phyloP scores from a whole-genome alignment of 2,888 invertebrate genomes.

The Agrochola macilenta region DNA sequence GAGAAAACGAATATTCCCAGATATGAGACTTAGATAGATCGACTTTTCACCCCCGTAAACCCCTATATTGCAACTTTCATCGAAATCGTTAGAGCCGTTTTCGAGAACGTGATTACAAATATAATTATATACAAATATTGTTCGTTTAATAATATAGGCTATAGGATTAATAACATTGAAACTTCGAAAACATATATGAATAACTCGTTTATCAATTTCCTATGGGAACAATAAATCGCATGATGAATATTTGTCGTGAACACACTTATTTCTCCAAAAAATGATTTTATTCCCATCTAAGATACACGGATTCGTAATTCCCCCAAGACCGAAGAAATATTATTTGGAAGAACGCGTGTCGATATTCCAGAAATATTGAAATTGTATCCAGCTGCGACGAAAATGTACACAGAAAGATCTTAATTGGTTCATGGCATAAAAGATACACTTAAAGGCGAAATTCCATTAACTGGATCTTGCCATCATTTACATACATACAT shows the following conservation, averaged over 20 bases:
- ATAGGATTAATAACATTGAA: constrained; percentile 4
- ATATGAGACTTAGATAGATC: too few species aligned
- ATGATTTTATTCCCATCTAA: constrained; percentile 4
- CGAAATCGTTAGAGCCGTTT: too few species aligned
- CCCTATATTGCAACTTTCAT: too few species aligned
- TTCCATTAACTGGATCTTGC: background rate
- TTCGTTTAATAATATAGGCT: too few species aligned
- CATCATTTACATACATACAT: background rate
- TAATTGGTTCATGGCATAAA: constrained; percentile 39
- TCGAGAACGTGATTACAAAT: too few species aligned
- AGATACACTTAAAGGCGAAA: background rate
- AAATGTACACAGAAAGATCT: constrained; percentile 15
- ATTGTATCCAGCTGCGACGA: constrained; percentile 48
- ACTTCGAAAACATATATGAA: background rate
- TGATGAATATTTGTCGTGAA: constrained; percentile 31
- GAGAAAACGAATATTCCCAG: too few species aligned
- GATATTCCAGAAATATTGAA: constrained; percentile 46
- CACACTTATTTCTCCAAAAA: constrained; percentile 23
- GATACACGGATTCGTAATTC: constrained; percentile 44
- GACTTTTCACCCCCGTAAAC: too few species aligned
- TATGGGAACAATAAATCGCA: constrained; percentile 28
- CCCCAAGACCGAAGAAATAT: constrained; percentile 46
- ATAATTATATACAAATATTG: too few species aligned
- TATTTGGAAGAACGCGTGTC: constrained; percentile 31
- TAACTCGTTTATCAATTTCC: constrained; percentile 2